phyloP scores from a whole-genome alignment of 2,113 vertebrate genomes.

The Rattus rattus region DNA sequence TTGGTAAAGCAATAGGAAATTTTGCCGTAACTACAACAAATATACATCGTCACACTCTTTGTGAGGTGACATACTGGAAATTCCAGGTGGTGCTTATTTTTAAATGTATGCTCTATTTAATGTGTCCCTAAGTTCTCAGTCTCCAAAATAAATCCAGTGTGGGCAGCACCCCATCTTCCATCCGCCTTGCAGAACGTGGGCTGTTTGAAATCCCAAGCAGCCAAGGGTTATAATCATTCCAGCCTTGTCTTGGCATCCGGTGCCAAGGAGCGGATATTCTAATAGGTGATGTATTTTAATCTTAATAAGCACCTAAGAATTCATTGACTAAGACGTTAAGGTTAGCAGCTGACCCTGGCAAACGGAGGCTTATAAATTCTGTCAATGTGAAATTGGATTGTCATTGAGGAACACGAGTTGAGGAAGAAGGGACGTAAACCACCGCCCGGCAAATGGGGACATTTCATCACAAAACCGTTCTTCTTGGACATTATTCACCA shows the following conservation, averaged over 20 bases:
- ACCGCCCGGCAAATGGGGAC: conserved; percentile 45
- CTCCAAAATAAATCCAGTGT: conserved; percentile 79
- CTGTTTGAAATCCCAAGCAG: conserved; percentile 53
- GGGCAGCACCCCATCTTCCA: conserved; percentile 41
- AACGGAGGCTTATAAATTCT: conserved; percentile 68
- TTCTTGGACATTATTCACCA: conserved; percentile 58
- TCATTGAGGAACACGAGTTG: conserved; percentile 67
- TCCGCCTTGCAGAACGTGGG: conserved; percentile 46
- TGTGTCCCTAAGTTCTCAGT: conserved; percentile 68
- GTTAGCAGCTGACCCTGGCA: conserved; percentile 61
- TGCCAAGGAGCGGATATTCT: conserved; percentile 25
- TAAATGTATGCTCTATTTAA: conserved; percentile 81
- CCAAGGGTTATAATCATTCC: conserved; percentile 40
- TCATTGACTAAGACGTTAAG: conserved; percentile 65
- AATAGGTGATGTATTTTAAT: conserved; percentile 72
- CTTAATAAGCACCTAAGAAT: conserved; percentile 69
- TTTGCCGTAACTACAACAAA: conserved; percentile 74
- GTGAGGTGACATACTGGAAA: conserved; percentile 76
- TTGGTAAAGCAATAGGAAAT: conserved; percentile 71
- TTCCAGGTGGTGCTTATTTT: conserved; percentile 81
- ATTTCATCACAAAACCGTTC: conserved; percentile 63
- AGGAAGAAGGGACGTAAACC: conserved; percentile 59
- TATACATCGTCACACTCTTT: conserved; percentile 63
- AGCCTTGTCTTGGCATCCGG: conserved; percentile 59
- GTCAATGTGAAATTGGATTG: conserved; percentile 61